Conservation (phyloP, 2,797 vertebrate genomes). For the Sebastes hopkinsi region DNA sequence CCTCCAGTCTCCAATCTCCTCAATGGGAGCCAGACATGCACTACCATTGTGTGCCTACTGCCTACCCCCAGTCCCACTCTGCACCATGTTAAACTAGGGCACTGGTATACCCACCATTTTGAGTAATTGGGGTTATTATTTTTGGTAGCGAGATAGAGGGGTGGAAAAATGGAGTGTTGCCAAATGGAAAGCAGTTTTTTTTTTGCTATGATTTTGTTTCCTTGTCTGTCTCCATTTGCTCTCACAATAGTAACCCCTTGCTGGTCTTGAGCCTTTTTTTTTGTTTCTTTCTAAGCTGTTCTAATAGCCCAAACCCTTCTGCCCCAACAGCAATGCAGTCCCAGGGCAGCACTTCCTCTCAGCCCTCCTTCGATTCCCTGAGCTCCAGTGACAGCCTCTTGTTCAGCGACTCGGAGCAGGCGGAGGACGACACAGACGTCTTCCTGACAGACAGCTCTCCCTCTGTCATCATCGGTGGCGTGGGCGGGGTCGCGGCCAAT, state of each 20-base stretch:
- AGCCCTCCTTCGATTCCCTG: slow-evolving; percentile 81
- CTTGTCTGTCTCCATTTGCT: neutral
- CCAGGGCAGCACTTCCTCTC: slow-evolving; percentile 80
- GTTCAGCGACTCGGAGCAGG: slow-evolving; percentile 80
- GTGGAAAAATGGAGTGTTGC: slow-evolving; percentile 1
- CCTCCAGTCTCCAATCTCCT: slow-evolving; percentile 70
- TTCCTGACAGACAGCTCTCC: slow-evolving; percentile 78
- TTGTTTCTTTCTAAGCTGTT: neutral
- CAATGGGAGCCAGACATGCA: slow-evolving; percentile 78
- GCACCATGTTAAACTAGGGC: slow-evolving; percentile 77
- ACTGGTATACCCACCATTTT: slow-evolving; percentile 75
- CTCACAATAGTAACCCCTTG: neutral
- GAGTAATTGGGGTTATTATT: slow-evolving; percentile 62
- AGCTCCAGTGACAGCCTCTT: slow-evolving; percentile 80
- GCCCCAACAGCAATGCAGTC: slow-evolving; percentile 80
- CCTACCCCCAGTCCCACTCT: slow-evolving; percentile 69
- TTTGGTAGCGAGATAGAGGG: slow-evolving; percentile 25
- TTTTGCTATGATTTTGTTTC: neutral
- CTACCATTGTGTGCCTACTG: slow-evolving; percentile 76
- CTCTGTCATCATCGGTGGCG: slow-evolving; percentile 41
- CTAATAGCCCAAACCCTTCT: neutral
- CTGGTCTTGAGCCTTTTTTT: neutral
- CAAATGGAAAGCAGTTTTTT: slow-evolving; percentile 3
- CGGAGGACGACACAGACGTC: slow-evolving; percentile 77
- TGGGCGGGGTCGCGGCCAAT: neutral